Evolutionary conservation across 1,140 invertebrate genomes (phyloP).

Genomic region (Macrosteles quadrilineatus): DNA sequence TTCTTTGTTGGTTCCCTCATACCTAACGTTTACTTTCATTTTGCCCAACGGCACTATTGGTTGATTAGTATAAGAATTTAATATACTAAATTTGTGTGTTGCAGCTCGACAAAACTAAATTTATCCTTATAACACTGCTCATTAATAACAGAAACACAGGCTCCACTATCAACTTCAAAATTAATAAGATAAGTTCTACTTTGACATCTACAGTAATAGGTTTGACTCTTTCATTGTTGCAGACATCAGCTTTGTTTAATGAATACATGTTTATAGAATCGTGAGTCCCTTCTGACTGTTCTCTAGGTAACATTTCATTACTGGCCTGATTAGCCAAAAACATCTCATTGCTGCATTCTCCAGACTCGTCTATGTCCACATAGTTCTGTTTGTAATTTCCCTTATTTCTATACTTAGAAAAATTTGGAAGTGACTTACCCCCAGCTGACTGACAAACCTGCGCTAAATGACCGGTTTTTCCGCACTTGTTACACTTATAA

Average conservation of each 20-base stretch:
- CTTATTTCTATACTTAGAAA: no score
- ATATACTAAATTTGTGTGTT: conserved; percentile 16
- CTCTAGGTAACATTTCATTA: no score
- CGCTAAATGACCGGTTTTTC: no score
- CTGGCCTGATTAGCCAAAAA: no score
- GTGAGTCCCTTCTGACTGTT: neutral
- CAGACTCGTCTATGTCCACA: no score
- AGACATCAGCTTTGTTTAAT: neutral
- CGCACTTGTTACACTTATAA: no score
- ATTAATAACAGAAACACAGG: conserved; percentile 21
- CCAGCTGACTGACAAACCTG: no score
- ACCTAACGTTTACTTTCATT: conserved; percentile 4
- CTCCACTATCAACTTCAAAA: no score
- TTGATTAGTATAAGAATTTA: conserved; percentile 20
- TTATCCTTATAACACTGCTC: conserved; percentile 5
- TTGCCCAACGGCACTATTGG: conserved; percentile 16
- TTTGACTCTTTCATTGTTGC: neutral
- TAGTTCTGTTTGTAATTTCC: no score
- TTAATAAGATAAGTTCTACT: no score
- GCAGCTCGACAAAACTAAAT: neutral
- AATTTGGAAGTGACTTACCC: no score
- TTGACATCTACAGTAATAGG: neutral
- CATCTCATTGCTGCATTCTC: no score
- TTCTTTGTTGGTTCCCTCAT: neutral
- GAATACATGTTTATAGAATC: conserved; percentile 8